Evolutionary conservation across 2,888 invertebrate species (phyloP), one percentile per base, ranked within the genome.

Genomic region (Nycteola revayana): DNA sequence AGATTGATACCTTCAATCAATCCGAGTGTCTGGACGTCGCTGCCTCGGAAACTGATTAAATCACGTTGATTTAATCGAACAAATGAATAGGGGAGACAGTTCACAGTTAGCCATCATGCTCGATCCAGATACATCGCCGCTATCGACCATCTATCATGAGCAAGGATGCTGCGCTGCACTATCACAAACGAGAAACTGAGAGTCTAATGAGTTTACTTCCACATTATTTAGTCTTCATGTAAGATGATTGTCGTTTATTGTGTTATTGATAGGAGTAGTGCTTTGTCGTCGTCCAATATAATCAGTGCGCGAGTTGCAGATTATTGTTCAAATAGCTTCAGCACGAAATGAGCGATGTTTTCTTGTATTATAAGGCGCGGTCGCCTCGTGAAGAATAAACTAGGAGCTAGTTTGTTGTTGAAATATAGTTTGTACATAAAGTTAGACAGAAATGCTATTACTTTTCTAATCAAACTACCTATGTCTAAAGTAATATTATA

Each of bases 1-100:
- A 84, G 83, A 85, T 84, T 81, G 85, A 86, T 86, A 83, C 85
- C 78, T 84, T 78, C 82, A 75, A 83, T 85, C 83, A 78, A 73
- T 74, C 62, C 61, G 65, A 70, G 74, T 75, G 76, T 78, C 80
- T 71, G 80, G 75, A 78, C 77, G 68, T 74, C 79, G 64, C 66
- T 71, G 74, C 66, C 56, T 74, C 63, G 67, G 66, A 75, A 76
- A 74, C 82, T 83, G 86, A 88, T 87, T 86, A 77, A 81, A 86
- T 87, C 84, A 84, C 82, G 81, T 85, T 78, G 80, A 76, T 75
- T 77, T 76, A 73, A 72, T 78, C 76, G 59, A 75, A 75, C 77
- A 74, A 80, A 76, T 76, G 74, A 78, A 75, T 67, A 55, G 71
- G 69, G 42, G 61, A 66, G 69, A 58, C 67, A 64, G 66, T 63